These are phyloP conservation scores for Lycia hirtaria DNA, from an alignment of 2,888 invertebrate species.

Conservation along the genomic window DNA sequence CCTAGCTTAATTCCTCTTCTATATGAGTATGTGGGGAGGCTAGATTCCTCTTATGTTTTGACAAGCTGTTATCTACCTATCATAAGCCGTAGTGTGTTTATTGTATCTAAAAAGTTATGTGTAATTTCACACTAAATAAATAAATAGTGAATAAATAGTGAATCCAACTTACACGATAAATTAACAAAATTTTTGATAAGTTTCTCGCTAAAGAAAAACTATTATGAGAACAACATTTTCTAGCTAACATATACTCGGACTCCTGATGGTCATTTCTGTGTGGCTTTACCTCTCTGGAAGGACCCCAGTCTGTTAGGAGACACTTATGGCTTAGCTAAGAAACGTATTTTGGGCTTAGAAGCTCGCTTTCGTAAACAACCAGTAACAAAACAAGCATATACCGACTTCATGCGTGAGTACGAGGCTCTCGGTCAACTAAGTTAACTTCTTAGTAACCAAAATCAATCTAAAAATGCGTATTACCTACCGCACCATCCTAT, in stretches of 20 bases:
- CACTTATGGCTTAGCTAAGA: conserved; percentile 10
- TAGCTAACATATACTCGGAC: not conserved
- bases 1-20: no score
- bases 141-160: not conserved
- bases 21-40: no score
- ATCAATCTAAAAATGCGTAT: not conserved
- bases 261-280: conserved; percentile 6
- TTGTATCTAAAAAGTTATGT: not conserved
- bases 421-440: not conserved
- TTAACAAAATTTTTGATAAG: conserved; percentile 5
- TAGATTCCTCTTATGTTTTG: no score
- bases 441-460: no score
- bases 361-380: conserved; percentile 8
- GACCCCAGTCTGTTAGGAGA: conserved; percentile 4
- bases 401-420: conserved; percentile 9
- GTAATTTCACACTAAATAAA: no score
- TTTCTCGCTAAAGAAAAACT: not conserved
- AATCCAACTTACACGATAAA: not conserved
- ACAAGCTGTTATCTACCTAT: no score
- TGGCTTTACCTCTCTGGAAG: no score
- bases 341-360: not conserved
- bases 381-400: no score
- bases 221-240: conserved; percentile 1
- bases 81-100: no score
- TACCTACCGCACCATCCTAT: not conserved